These are phyloP conservation scores for Aplodontia rufa DNA, from an alignment of 2,113 vertebrate genomes.

Conservation along the genomic window DNA sequence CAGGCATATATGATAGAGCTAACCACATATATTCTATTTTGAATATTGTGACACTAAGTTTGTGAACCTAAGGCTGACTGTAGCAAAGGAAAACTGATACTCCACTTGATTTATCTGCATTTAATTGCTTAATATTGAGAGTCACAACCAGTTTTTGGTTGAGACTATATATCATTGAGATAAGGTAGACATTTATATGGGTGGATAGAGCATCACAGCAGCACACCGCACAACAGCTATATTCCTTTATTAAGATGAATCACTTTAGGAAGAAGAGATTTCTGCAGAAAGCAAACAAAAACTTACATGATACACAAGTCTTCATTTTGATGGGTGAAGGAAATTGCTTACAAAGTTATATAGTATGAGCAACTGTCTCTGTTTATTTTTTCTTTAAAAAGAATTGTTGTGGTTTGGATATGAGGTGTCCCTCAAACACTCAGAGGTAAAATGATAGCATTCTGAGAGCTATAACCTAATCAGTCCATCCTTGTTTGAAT, in stretches of 20 bases:
- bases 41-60: background rate
- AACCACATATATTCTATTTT: constrained; percentile 26
- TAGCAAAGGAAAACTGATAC: constrained; percentile 24
- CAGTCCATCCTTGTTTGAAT: too few species aligned
- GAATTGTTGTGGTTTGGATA: too few species aligned
- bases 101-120: background rate
- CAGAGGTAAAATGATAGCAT: too few species aligned
- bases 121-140: background rate
- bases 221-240: background rate
- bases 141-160: background rate
- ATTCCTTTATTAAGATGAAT: constrained; percentile 36
- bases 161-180: background rate
- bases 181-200: background rate
- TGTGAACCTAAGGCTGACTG: background rate
- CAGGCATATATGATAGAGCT: too few species aligned
- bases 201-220: background rate
- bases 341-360: constrained; percentile 37
- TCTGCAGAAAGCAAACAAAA: constrained; percentile 37
- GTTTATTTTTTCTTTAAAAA: constrained; percentile 4
- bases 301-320: background rate
- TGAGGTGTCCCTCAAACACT: background rate
- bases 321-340: constrained; percentile 24
- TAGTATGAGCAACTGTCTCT: background rate
- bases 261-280: constrained; percentile 36
- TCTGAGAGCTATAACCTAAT: too few species aligned